Evolutionary conservation across 2,888 invertebrate genomes (phyloP).

Genomic region (Meloe dianella): DNA sequence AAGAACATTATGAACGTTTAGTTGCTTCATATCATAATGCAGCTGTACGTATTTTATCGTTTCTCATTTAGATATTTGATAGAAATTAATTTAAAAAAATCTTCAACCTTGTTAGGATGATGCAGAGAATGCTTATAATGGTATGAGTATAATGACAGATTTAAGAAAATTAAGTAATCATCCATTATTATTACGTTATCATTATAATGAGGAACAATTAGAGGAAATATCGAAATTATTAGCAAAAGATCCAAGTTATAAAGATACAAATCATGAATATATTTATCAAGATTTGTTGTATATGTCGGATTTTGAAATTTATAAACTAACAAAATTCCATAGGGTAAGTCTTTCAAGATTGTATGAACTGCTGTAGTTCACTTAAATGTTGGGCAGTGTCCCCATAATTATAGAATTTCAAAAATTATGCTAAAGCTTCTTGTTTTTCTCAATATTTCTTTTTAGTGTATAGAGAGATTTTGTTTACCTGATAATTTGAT

Average conservation of each 20-base stretch:
- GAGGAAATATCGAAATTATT: slow-evolving; percentile 73
- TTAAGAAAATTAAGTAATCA: slow-evolving; percentile 94
- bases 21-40: slow-evolving; percentile 71
- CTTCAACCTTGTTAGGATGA: slow-evolving; percentile 55
- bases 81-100: too few species aligned
- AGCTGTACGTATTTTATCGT: slow-evolving; percentile 46
- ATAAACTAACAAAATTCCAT: slow-evolving; percentile 75
- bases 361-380: too few species aligned
- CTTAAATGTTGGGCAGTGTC: too few species aligned
- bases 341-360: slow-evolving; percentile 65
- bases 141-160: slow-evolving; percentile 88
- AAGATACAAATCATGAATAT: slow-evolving; percentile 78
- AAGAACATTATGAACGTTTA: slow-evolving; percentile 76
- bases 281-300: slow-evolving; percentile 86
- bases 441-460: neutral
- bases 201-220: slow-evolving; percentile 71
- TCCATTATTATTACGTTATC: slow-evolving; percentile 80
- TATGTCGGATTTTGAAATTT: slow-evolving; percentile 92
- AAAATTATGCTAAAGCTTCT: too few species aligned
- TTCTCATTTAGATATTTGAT: too few species aligned
- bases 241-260: slow-evolving; percentile 71
- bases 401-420: too few species aligned
- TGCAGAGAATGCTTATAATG: slow-evolving; percentile 60
- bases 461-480: slow-evolving; percentile 67
- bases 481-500: slow-evolving; percentile 74